phyloP scores from a whole-genome alignment of 2,113 vertebrate genomes.

The Pluvialis apricaria region DNA sequence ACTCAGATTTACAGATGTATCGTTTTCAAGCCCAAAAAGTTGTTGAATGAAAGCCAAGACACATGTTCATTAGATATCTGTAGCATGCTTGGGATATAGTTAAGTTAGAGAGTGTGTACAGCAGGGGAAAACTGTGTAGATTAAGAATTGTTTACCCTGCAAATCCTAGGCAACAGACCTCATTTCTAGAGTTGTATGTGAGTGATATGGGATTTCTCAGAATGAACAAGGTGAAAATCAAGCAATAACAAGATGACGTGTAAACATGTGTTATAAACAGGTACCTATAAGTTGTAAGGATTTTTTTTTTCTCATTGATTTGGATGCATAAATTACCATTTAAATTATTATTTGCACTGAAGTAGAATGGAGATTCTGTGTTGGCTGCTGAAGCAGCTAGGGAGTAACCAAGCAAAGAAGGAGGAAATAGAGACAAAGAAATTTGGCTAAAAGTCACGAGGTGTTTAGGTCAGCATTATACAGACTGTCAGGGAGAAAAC shows the following conservation, averaged over 20 bases:
- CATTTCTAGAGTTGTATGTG: background rate
- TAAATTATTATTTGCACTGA: background rate
- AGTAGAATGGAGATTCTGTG: background rate
- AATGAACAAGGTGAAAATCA: background rate
- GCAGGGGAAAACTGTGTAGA: background rate
- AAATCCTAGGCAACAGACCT: background rate
- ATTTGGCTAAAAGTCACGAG: background rate
- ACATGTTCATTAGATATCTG: background rate
- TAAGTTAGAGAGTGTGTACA: slow-evolving; percentile 15
- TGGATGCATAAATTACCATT: background rate
- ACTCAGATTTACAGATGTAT: background rate
- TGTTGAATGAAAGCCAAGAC: background rate
- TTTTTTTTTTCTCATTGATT: background rate
- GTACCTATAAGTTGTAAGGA: background rate
- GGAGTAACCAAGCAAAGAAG: background rate
- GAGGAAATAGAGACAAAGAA: background rate
- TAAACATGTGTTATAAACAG: background rate
- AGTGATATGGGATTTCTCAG: background rate
- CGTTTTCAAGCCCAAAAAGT: background rate
- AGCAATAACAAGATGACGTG: background rate
- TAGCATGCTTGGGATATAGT: background rate
- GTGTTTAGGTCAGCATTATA: background rate
- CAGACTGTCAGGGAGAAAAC: background rate
- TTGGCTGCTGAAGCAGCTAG: background rate
- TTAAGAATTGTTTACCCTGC: slow-evolving; percentile 4